A percentile compares a stretch with the other conserved stretches of the same genome.
phyloP scores from a whole-genome alignment of 2,888 invertebrate species.

The Mimas tiliae region DNA sequence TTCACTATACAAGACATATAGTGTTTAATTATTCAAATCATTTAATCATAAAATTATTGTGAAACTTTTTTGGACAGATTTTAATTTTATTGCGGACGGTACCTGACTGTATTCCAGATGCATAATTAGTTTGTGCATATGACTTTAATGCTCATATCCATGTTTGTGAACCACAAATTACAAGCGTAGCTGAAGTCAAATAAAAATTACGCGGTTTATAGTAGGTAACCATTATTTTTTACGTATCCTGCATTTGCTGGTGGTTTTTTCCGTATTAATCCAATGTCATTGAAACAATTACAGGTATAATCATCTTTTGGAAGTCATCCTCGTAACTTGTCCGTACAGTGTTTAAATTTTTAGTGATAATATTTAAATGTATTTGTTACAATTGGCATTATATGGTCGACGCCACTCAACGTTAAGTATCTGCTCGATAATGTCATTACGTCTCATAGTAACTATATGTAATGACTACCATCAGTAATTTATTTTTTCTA shows the following conservation, averaged over 20 bases:
- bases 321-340: not conserved
- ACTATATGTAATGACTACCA: constrained; percentile 35
- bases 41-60: too few species aligned
- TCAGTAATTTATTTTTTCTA: constrained; percentile 30
- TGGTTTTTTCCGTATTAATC: not conserved
- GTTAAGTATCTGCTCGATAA: not conserved
- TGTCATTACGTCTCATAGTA: constrained; percentile 25
- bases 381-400: not conserved
- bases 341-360: not conserved
- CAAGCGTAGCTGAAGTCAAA: not conserved
- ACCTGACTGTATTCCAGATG: not conserved
- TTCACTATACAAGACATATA: too few species aligned
- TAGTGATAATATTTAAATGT: not conserved
- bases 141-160: not conserved
- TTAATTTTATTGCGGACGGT: not conserved
- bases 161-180: not conserved
- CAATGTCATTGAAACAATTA: constrained; percentile 16
- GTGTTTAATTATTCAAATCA: too few species aligned
- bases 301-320: constrained; percentile 11
- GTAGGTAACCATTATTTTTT: constrained; percentile 10
- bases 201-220: not conserved
- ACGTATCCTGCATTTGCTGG: not conserved
- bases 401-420: not conserved
- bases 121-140: not conserved
- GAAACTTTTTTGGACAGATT: too few species aligned